A percentile compares a stretch with the other conserved stretches of the same genome.
These are phyloP conservation scores for Heliocidaris tuberculata DNA, from an alignment of 35 echinoderm and acorn worm genomes.

Conservation along the genomic window DNA sequence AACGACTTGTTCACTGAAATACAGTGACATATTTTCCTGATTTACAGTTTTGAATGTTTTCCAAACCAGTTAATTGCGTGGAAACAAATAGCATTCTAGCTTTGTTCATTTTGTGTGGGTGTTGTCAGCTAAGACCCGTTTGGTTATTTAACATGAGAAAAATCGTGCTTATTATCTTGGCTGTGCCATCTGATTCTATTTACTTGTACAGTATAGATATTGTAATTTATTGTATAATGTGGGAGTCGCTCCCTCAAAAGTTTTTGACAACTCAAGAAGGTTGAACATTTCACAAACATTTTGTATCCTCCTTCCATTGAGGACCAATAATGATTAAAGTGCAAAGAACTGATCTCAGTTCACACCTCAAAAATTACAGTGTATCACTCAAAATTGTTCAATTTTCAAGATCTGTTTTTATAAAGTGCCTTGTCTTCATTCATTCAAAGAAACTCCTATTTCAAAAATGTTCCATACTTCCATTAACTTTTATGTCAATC, in stretches of 20 bases:
- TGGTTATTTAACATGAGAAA: slow-evolving; percentile 23
- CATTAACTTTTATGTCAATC: neutral
- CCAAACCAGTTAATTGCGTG: neutral
- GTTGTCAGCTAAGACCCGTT: neutral
- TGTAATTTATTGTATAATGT: slow-evolving; percentile 47
- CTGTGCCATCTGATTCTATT: slow-evolving; percentile 44
- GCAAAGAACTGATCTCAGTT: neutral
- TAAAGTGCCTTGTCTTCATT: neutral
- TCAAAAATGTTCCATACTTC: neutral
- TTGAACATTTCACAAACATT: slow-evolving; percentile 32
- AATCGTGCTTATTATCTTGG: slow-evolving; percentile 27
- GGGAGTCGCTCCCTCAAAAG: neutral
- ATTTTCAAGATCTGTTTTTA: neutral
- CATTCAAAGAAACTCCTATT: neutral
- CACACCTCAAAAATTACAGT: neutral
- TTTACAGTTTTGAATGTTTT: neutral
- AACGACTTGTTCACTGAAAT: neutral
- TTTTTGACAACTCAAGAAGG: slow-evolving; percentile 44
- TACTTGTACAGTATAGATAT: slow-evolving; percentile 50
- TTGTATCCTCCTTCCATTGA: neutral
- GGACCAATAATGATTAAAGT: neutral
- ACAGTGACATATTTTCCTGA: neutral
- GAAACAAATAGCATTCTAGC: neutral
- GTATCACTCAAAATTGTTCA: neutral
- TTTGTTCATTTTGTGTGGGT: neutral